A percentile compares a stretch with the other conserved stretches of the same genome.
These are phyloP conservation scores for Drosophila virilis DNA, from an alignment of 1,140 invertebrate genomes.

Conservation along the genomic window DNA sequence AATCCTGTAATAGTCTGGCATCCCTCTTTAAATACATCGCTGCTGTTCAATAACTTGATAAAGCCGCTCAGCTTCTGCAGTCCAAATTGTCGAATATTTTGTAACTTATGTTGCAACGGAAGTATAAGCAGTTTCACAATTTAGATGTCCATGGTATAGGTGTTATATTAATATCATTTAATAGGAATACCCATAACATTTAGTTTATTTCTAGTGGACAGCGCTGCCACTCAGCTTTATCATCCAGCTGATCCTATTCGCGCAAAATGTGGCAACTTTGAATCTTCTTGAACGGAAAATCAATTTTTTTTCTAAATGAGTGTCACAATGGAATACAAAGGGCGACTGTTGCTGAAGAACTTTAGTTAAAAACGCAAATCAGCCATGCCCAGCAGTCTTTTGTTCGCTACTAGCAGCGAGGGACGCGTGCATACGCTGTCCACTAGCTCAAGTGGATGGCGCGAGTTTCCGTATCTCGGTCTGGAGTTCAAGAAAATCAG, in stretches of 20 bases:
- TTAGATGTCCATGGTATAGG: no score
- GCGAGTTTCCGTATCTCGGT: slow-evolving; percentile 92
- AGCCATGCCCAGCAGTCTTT: slow-evolving; percentile 89
- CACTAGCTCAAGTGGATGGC: slow-evolving; percentile 91
- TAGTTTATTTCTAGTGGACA: neutral
- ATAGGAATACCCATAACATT: neutral
- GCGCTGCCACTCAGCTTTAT: slow-evolving; percentile 6
- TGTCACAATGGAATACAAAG: slow-evolving; percentile 41
- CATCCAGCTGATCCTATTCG: slow-evolving; percentile 20
- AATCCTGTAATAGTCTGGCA: no score
- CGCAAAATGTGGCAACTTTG: slow-evolving; percentile 23
- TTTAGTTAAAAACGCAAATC: slow-evolving; percentile 2
- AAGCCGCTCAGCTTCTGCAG: no score
- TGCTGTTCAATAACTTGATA: neutral
- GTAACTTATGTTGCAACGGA: no score
- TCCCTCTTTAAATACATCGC: no score
- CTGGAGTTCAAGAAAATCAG: slow-evolving; percentile 95
- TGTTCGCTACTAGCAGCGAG: slow-evolving; percentile 94
- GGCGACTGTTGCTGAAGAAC: slow-evolving; percentile 1
- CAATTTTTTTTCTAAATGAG: slow-evolving; percentile 41
- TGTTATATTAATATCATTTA: neutral
- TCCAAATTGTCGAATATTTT: no score
- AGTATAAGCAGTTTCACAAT: no score
- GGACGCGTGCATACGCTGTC: slow-evolving; percentile 93
- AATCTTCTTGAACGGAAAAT: slow-evolving; percentile 47